A percentile compares a stretch with the other conserved stretches of the same genome.
These are phyloP conservation scores for Cotesia typhae DNA, from an alignment of 1,140 invertebrate genomes.

Conservation along the genomic window DNA sequence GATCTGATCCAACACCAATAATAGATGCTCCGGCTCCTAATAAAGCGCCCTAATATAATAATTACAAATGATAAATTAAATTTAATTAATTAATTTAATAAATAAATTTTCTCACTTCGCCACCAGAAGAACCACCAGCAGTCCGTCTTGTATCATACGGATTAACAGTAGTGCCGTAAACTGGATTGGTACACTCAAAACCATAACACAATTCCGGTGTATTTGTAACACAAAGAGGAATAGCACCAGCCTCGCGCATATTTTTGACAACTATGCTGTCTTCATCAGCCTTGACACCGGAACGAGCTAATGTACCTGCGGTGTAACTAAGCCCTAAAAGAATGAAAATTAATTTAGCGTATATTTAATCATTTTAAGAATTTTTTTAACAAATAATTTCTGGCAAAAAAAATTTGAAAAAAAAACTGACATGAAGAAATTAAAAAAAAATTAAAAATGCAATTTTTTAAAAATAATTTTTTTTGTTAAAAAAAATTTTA, in stretches of 20 bases:
- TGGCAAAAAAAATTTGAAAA: no score
- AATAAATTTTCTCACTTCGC: conserved; percentile 68
- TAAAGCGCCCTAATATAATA: conserved; percentile 69
- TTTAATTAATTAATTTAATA: no score
- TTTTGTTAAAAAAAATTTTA: no score
- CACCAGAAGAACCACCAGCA: conserved; percentile 79
- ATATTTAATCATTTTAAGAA: no score
- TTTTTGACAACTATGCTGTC: conserved; percentile 72
- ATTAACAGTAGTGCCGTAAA: conserved; percentile 80
- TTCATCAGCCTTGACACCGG: conserved; percentile 66
- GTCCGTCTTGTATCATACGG: conserved; percentile 76
- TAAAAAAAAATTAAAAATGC: no score
- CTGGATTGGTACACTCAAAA: conserved; percentile 74
- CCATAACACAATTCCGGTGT: conserved; percentile 81
- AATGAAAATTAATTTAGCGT: not conserved
- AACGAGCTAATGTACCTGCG: conserved; percentile 70
- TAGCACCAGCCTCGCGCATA: conserved; percentile 76
- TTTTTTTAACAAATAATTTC: no score
- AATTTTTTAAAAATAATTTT: no score
- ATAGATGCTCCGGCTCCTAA: conserved; percentile 78
- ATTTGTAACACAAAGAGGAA: conserved; percentile 81
- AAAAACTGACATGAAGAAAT: no score
- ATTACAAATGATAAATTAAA: no score
- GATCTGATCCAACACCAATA: conserved; percentile 86
- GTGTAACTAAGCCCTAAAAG: conserved; percentile 71